Percentiles rank a stretch among this genome's conserved stretches.
phyloP scores from a whole-genome alignment of 2,113 vertebrate genomes.

The Hyaena hyaena region DNA sequence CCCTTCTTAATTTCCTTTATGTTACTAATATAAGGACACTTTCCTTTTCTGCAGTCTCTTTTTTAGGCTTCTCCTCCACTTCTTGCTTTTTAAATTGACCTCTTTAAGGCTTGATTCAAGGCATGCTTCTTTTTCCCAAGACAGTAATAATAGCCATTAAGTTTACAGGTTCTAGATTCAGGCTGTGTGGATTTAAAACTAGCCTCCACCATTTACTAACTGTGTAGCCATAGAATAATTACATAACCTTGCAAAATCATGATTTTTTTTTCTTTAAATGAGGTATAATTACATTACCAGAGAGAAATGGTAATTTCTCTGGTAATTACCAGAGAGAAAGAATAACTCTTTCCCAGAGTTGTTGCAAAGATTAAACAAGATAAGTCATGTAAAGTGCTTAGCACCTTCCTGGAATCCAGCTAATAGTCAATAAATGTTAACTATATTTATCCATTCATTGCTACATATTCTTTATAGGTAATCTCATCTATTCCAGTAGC shows the following conservation, averaged over 20 bases:
- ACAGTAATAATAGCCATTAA: background rate
- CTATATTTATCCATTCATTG: background rate
- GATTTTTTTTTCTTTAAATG: background rate
- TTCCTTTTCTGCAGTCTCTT: background rate
- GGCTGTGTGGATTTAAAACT: background rate
- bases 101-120: background rate
- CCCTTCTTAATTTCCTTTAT: background rate
- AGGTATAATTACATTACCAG: background rate
- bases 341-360: background rate
- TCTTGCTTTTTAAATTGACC: background rate
- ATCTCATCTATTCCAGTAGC: background rate
- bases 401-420: background rate
- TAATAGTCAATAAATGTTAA: background rate
- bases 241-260: background rate
- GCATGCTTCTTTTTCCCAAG: background rate
- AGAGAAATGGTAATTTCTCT: no score
- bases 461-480: background rate
- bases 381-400: background rate
- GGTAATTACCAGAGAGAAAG: no score
- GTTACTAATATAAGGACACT: background rate
- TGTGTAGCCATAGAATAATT: background rate
- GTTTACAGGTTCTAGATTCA: background rate
- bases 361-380: background rate
- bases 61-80: background rate
- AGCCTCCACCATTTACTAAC: background rate